A percentile compares a stretch with the other conserved stretches of the same genome.
Evolutionary conservation across 2,888 invertebrate species (phyloP).

Genomic region (Acheta domesticus): DNA sequence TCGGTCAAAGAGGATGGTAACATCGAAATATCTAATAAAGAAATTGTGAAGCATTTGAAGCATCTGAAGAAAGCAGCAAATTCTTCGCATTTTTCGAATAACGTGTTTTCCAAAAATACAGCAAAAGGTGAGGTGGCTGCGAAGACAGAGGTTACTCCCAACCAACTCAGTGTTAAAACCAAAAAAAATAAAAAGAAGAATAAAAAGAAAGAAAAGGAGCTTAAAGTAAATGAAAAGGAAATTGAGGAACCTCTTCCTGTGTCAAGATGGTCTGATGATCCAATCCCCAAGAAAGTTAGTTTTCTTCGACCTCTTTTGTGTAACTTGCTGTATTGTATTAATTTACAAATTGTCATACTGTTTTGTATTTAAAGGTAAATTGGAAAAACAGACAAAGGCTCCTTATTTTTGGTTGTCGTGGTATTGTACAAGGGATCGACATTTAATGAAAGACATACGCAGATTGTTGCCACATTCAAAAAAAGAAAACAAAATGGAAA

Average conservation of each 20-base stretch:
- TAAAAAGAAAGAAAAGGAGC: conserved; percentile 46
- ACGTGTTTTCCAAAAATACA: too few relatives aligned
- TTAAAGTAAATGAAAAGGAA: conserved; percentile 42
- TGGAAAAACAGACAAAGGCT: conserved; percentile 95
- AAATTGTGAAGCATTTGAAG: too few relatives aligned
- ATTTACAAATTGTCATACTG: too few relatives aligned
- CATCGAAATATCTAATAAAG: too few relatives aligned
- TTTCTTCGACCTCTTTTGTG: conserved; percentile 25
- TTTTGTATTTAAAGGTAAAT: conserved; percentile 59
- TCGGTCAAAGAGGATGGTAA: too few relatives aligned
- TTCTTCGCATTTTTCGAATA: too few relatives aligned
- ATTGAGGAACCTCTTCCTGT: conserved; percentile 50
- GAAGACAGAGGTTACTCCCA: too few relatives aligned
- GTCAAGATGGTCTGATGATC: conserved; percentile 66
- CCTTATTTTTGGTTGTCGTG: conserved; percentile 90
- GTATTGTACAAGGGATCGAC: conserved; percentile 87
- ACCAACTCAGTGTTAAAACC: conserved; percentile 23
- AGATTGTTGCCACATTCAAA: conserved; percentile 92
- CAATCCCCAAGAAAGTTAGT: conserved; percentile 64
- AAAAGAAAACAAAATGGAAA: conserved; percentile 90
- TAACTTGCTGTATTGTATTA: background rate
- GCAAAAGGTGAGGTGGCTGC: too few relatives aligned
- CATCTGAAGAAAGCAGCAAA: too few relatives aligned
- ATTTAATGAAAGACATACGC: conserved; percentile 92
- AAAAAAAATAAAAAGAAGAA: conserved; percentile 31